phyloP scores from a whole-genome alignment of 2,113 vertebrate species.

The Eira barbara region DNA sequence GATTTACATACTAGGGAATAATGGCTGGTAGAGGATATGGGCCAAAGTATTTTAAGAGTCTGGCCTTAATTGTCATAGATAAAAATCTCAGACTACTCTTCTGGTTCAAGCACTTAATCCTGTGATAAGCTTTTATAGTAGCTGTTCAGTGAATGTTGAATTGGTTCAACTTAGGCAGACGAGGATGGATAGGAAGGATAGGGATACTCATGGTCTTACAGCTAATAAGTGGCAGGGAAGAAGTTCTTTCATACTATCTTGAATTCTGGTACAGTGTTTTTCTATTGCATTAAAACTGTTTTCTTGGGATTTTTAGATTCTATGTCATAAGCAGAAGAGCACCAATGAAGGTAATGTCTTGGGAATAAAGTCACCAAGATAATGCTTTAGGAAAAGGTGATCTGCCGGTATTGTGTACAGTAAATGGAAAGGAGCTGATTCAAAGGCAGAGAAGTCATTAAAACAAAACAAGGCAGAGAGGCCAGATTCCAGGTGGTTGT shows the following conservation, averaged over 20 bases:
- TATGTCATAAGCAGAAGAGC: not conserved
- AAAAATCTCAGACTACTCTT: not conserved
- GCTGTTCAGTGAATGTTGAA: not conserved
- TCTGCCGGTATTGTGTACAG: not conserved
- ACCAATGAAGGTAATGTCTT: not conserved
- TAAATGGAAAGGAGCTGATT: not conserved
- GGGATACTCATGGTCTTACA: not conserved
- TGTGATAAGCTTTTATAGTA: not conserved
- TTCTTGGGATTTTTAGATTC: not conserved
- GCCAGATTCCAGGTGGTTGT: not conserved
- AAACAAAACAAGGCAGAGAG: not conserved
- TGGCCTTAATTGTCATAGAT: not conserved
- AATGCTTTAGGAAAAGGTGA: not conserved
- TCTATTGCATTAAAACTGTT: not conserved
- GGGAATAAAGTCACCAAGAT: not conserved
- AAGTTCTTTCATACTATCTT: not conserved
- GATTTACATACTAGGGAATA: not conserved
- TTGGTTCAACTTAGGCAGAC: not conserved
- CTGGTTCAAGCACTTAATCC: not conserved
- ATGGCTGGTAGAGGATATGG: not conserved
- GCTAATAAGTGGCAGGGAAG: not conserved
- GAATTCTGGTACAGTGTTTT: not conserved
- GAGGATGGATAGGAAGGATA: not conserved
- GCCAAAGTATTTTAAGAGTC: not conserved
- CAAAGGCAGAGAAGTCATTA: not conserved